phyloP scores from a whole-genome alignment of 1,140 invertebrate genomes.

The Pollicipes pollicipes region DNA sequence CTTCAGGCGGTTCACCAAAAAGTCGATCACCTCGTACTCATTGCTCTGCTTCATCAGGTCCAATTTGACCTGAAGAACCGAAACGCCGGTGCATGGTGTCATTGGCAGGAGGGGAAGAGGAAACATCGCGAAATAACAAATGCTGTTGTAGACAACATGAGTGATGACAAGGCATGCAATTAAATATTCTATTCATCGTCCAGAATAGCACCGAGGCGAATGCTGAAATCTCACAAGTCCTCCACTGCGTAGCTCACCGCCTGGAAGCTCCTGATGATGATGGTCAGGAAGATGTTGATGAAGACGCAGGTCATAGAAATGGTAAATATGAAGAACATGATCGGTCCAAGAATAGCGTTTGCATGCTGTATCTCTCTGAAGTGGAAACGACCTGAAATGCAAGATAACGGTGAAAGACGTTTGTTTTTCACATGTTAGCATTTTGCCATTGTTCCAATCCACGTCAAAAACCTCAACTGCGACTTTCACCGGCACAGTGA shows the following conservation, averaged over 20 bases:
- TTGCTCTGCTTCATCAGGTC: conserved; percentile 18
- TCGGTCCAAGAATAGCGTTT: conserved; percentile 29
- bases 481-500: too few relatives aligned
- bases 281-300: conserved; percentile 38
- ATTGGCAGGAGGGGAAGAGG: too few relatives aligned
- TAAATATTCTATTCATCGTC: too few relatives aligned
- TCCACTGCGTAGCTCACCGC: conserved; percentile 16
- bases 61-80: conserved; percentile 15
- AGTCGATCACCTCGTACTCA: conserved; percentile 21
- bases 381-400: conserved; percentile 14
- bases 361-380: conserved; percentile 30
- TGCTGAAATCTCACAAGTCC: background rate
- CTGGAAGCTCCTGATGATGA: conserved; percentile 35
- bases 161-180: background rate
- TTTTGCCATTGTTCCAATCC: too few relatives aligned
- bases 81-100: too few relatives aligned
- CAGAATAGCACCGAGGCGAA: background rate
- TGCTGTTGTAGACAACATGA: too few relatives aligned
- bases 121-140: too few relatives aligned
- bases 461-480: too few relatives aligned
- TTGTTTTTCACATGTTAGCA: too few relatives aligned
- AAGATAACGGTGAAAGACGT: too few relatives aligned
- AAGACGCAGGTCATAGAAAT: conserved; percentile 34
- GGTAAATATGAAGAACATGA: conserved; percentile 35
- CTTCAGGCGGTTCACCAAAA: conserved; percentile 19